Base-by-base conservation (phyloP, 1,140 invertebrate species). In the Diorhabda sublineata region DNA sequence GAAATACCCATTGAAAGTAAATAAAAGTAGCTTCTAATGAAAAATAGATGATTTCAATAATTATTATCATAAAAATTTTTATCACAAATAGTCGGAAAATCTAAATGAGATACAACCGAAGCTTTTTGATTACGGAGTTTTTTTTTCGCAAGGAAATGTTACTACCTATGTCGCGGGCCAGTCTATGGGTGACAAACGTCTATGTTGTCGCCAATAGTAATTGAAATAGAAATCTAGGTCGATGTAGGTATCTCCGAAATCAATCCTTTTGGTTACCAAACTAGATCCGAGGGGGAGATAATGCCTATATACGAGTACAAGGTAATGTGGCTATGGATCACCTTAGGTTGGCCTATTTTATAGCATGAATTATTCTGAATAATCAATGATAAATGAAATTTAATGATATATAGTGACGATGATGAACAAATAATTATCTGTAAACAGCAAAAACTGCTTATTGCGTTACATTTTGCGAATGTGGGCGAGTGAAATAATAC, bases 161-260 rank as follows among this genome's bases (percentile, higher is more conserved):
- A 52, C 47, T 52, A n/a, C n/a, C 47, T 52, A 52, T 52, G 6
- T n/a, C 47, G 47, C n/a, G 47, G 47, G 47, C 47, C 47, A 52
- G 47, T 52, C 47, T 52, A 52, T 52, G 47, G 47, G 47, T 52
- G 47, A 52, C 47, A 52, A 52, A 8, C n/a, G 47, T 52, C 47
- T 52, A 52, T n/a, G 47, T 52, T 52, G 4, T 52, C 47, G 6
- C 47, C 47, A 52, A n/a, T 8, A 8, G 47, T 52, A 52, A 8
- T 52, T 8, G 47, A 52, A n/a, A n/a, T 52, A 52, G 47, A n/a
- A 52, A 52, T 52, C 47, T 52, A 52, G 47, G 47, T 52, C 47
- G n/a, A 52, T 52, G 47, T 52, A 52, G 47, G 47, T 52, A 52
- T 52, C 47, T 52, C 47, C 47, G 47, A 52, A n/a, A 52, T 52